Conservation (phyloP, 2,797 vertebrate species). For the Protosalanx chinensis region DNA sequence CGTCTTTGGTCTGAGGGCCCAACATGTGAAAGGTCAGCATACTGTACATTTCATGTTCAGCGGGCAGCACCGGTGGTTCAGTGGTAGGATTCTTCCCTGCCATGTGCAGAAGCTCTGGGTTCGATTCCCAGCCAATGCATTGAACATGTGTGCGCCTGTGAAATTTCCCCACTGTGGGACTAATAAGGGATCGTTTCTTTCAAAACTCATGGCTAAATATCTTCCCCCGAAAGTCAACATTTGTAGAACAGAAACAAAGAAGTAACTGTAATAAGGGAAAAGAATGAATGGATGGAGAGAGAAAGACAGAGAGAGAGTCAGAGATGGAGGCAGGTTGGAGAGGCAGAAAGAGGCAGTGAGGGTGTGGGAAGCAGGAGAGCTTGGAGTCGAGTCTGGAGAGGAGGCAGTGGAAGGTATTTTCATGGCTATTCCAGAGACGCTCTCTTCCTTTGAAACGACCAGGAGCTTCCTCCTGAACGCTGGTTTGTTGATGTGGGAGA, state of each 20-base stretch:
- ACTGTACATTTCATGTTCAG: background rate
- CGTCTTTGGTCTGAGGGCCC: background rate
- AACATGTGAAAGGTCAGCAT: background rate
- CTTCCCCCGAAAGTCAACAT: background rate
- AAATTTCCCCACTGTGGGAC: no score
- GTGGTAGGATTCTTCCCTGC: no score
- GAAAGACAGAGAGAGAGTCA: background rate
- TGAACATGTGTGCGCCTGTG: no score
- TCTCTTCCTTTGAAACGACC: conserved; percentile 23
- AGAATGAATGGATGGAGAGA: background rate
- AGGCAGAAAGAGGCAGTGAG: background rate
- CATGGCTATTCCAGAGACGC: conserved; percentile 41
- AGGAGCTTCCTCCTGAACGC: background rate
- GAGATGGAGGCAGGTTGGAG: background rate
- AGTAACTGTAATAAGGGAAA: background rate
- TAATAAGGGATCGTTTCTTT: no score
- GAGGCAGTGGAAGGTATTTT: conserved; percentile 25
- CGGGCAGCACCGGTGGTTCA: no score
- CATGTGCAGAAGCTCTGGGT: no score
- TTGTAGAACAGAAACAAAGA: background rate
- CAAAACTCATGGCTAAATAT: background rate
- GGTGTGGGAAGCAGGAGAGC: conserved; percentile 13
- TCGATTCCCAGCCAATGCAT: no score
- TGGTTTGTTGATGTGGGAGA: conserved; percentile 17
- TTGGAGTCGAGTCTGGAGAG: conserved; percentile 12